phyloP scores from a whole-genome alignment of 2,797 vertebrate species.

The Gouania willdenowi region DNA sequence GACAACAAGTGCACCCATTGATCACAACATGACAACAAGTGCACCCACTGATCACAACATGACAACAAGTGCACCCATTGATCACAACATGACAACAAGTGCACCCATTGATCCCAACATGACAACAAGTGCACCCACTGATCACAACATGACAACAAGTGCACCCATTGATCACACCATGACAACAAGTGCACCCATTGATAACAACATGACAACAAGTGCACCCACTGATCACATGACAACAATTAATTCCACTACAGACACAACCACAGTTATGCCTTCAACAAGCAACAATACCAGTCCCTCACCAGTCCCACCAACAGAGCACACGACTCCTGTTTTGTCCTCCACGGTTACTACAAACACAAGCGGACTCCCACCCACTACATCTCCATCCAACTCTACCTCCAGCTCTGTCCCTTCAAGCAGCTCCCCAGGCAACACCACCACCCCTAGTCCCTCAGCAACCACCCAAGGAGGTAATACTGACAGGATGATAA shows the following conservation, averaged over 20 bases:
- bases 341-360: constrained; percentile 4
- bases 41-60: neutral
- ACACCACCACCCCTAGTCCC: constrained; percentile 30
- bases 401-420: constrained; percentile 30
- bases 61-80: too few relatives aligned
- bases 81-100: neutral
- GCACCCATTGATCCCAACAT: neutral
- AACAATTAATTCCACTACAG: neutral
- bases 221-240: too few relatives aligned
- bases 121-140: neutral
- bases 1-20: too few relatives aligned
- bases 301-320: constrained; percentile 5
- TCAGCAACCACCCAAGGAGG: constrained; percentile 42
- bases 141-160: neutral
- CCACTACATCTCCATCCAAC: constrained; percentile 29
- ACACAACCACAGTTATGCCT: neutral
- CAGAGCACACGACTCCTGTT: constrained; percentile 6
- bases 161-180: neutral
- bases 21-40: neutral
- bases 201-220: neutral
- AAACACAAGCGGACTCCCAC: constrained; percentile 19
- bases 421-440: constrained; percentile 35
- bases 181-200: neutral
- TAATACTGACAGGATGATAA: constrained; percentile 28
- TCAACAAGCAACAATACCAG: neutral